Evolutionary conservation across 2,797 vertebrate species (phyloP).

Genomic region (Amblyopsis hoosieri): DNA sequence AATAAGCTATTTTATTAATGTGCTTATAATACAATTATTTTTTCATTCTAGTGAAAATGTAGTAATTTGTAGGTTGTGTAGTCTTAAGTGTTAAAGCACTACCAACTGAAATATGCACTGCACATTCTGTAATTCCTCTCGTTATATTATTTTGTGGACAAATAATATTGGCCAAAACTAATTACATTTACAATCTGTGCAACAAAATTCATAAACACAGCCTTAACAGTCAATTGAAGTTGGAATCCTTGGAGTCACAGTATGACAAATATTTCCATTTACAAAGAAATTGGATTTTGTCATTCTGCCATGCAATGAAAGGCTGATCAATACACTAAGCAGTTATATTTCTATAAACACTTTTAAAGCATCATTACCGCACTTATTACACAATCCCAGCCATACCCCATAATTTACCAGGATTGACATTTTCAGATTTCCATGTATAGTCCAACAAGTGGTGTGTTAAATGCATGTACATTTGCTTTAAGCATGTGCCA

Average conservation of each 20-base stretch:
- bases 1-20: no score
- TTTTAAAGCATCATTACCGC: slow-evolving; percentile 49
- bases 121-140: neutral
- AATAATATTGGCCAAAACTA: neutral
- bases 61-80: no score
- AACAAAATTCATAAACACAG: slow-evolving; percentile 4
- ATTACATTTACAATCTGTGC: neutral
- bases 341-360: slow-evolving; percentile 39
- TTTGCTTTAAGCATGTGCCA: neutral
- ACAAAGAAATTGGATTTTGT: slow-evolving; percentile 23
- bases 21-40: no score
- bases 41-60: no score
- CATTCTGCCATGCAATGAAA: slow-evolving; percentile 28
- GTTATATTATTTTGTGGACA: neutral
- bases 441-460: slow-evolving; percentile 2
- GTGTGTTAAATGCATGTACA: slow-evolving; percentile 9
- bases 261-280: slow-evolving; percentile 32
- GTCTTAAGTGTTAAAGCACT: no score
- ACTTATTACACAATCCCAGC: slow-evolving; percentile 45
- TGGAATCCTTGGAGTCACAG: slow-evolving; percentile 9
- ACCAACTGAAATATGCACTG: neutral
- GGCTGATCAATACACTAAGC: slow-evolving; percentile 16
- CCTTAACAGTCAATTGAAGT: neutral
- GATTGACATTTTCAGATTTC: slow-evolving; percentile 27
- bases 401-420: slow-evolving; percentile 35